These are phyloP conservation scores for Notothenia coriiceps DNA, from an alignment of 2,113 vertebrate species.

Conservation along the genomic window DNA sequence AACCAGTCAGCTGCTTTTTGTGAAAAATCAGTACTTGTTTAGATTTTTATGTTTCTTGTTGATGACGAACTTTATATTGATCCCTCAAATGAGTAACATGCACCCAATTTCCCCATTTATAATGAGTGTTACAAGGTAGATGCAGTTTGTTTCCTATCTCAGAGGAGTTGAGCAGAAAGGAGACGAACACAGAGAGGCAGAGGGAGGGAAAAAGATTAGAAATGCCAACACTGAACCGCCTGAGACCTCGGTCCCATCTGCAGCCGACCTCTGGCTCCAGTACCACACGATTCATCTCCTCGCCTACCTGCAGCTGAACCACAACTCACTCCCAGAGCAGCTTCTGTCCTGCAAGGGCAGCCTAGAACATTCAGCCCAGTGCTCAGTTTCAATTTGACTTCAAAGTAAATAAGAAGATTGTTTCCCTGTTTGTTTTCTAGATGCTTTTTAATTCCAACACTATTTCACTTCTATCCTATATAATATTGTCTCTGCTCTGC, in stretches of 20 bases:
- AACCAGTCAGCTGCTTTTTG: neutral
- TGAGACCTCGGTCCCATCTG: constrained; percentile 10
- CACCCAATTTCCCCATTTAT: neutral
- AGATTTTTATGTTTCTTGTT: neutral
- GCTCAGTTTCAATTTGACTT: neutral
- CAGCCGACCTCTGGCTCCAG: neutral
- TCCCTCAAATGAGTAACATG: neutral
- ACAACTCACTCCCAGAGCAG: neutral
- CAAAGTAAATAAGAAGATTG: neutral
- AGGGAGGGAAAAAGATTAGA: neutral
- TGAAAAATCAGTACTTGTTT: neutral
- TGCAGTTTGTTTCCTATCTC: neutral
- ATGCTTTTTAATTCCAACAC: too few relatives aligned
- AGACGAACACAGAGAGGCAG: neutral
- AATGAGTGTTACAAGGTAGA: neutral
- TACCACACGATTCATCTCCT: neutral
- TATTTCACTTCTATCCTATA: too few relatives aligned
- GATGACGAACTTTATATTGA: neutral
- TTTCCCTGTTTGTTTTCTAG: neutral
- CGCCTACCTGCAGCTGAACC: neutral
- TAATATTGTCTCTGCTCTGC: constrained; percentile 37
- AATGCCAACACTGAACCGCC: neutral
- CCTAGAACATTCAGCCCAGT: neutral
- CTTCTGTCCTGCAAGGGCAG: neutral
- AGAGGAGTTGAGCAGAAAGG: neutral